Percentiles rank a stretch among this genome's conserved stretches.
Evolutionary conservation across 2,113 vertebrate species (phyloP).

Genomic region (Pseudopodoces humilis): DNA sequence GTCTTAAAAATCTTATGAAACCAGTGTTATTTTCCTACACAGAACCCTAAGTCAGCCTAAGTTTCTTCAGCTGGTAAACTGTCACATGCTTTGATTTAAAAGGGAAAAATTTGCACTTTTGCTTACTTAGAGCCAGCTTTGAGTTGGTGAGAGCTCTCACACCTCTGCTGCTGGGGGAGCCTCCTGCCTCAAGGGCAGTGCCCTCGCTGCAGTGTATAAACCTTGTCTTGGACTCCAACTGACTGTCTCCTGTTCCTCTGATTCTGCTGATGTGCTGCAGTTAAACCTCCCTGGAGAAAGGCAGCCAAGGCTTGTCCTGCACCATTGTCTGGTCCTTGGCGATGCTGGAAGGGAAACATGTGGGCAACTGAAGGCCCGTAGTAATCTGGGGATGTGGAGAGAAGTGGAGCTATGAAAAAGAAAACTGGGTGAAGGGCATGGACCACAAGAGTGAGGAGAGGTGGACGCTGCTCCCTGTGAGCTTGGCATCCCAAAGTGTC

Average conservation of each 20-base stretch:
- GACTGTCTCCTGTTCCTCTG: not conserved
- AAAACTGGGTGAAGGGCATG: not conserved
- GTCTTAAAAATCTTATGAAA: not conserved
- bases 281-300: not conserved
- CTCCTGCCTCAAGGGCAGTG: not conserved
- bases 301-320: not conserved
- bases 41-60: not conserved
- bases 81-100: not conserved
- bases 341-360: not conserved
- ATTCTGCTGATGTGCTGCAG: not conserved
- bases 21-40: not conserved
- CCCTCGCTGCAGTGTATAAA: not conserved
- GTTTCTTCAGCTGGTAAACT: not conserved
- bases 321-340: not conserved
- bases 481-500: not conserved
- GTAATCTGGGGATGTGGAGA: not conserved
- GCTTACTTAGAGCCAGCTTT: not conserved
- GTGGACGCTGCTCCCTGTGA: not conserved
- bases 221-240: not conserved
- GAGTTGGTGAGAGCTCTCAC: not conserved
- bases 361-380: fast-evolving
- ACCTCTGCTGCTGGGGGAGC: not conserved
- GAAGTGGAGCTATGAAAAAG: not conserved
- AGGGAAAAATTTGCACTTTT: not conserved
- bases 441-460: not conserved